Conservation (phyloP, 2,888 invertebrate genomes). For the Nudaria mundana region DNA sequence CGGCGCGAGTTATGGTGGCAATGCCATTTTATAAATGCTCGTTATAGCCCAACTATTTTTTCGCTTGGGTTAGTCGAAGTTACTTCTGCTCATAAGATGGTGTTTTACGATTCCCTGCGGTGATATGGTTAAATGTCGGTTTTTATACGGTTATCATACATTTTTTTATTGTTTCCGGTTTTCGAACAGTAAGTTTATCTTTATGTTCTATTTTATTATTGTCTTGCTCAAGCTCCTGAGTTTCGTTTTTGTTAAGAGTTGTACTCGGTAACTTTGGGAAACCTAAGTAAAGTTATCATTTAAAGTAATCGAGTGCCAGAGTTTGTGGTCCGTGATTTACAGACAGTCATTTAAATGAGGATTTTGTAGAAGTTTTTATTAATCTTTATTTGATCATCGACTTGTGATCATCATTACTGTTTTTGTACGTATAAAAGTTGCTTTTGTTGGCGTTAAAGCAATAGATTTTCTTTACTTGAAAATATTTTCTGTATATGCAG, state of each 20-base stretch:
- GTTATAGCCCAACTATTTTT: slow-evolving; percentile 9
- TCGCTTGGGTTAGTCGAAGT: slow-evolving; percentile 15
- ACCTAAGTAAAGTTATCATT: slow-evolving; percentile 16
- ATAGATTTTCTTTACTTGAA: no score
- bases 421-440: no score
- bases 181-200: slow-evolving; percentile 30
- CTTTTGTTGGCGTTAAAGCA: no score
- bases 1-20: neutral
- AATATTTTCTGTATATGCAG: no score
- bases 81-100: slow-evolving; percentile 27
- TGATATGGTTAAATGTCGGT: slow-evolving; percentile 32
- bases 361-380: slow-evolving; percentile 12
- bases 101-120: slow-evolving; percentile 32
- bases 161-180: slow-evolving; percentile 40
- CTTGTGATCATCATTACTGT: slow-evolving; percentile 12
- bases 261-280: slow-evolving; percentile 20
- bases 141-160: slow-evolving; percentile 34
- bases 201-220: slow-evolving; percentile 38
- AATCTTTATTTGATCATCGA: slow-evolving; percentile 10
- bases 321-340: slow-evolving; percentile 19
- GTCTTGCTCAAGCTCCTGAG: slow-evolving; percentile 21
- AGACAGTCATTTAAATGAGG: slow-evolving; percentile 4
- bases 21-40: neutral
- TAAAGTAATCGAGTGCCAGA: slow-evolving; percentile 10
- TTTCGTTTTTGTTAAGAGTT: slow-evolving; percentile 15